Evolutionary conservation across 2,113 vertebrate species (phyloP).

Genomic region (Suricata suricatta): DNA sequence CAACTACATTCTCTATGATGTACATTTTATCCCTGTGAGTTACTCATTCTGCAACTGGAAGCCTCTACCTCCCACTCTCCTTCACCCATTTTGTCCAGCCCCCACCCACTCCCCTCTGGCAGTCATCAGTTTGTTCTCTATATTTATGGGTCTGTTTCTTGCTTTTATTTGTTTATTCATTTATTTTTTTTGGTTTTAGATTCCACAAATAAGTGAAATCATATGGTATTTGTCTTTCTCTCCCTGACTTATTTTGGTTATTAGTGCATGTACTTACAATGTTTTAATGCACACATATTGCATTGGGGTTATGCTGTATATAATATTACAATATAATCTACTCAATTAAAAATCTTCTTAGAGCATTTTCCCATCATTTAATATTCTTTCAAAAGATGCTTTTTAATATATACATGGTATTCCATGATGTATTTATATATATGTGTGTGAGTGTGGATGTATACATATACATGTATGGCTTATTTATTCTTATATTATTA

Average conservation of each 20-base stretch:
- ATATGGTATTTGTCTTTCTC: not conserved
- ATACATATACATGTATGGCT: not conserved
- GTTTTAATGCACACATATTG: not conserved
- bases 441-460: not conserved
- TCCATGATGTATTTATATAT: not conserved
- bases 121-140: not conserved
- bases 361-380: not conserved
- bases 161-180: not conserved
- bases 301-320: not conserved
- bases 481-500: not conserved
- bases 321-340: not conserved
- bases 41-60: not conserved
- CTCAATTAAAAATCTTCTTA: not conserved
- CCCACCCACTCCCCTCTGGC: not conserved
- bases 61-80: not conserved
- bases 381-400: slow-evolving; percentile 4
- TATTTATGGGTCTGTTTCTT: not conserved
- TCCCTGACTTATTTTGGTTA: not conserved
- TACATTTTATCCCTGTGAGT: not conserved
- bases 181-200: not conserved
- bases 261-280: not conserved
- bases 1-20: not conserved
- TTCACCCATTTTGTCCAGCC: not conserved
- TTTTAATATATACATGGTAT: not conserved
- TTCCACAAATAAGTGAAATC: not conserved